Conservation (phyloP, 92 coral and sea anemone species). For the Phenganax marumi region DNA sequence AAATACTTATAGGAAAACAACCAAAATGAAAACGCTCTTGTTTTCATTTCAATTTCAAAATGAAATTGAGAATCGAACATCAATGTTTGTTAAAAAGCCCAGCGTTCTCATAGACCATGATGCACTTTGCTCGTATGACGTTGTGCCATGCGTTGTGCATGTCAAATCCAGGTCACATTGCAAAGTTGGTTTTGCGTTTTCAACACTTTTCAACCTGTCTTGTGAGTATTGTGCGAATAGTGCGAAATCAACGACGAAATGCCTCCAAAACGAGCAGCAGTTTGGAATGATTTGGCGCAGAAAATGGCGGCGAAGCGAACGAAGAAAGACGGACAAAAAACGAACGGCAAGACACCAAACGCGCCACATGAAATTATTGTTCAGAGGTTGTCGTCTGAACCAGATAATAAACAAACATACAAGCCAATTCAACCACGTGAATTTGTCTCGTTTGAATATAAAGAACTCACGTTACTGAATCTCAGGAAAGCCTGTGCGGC, state of each 20-base stretch:
- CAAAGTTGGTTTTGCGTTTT: background rate
- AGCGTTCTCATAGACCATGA: constrained; percentile 17
- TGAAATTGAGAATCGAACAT: background rate
- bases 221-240: too few relatives aligned
- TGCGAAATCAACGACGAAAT: background rate
- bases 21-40: too few relatives aligned
- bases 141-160: background rate
- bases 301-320: constrained; percentile 35
- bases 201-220: background rate
- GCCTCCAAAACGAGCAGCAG: constrained; percentile 23
- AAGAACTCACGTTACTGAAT: constrained; percentile 52
- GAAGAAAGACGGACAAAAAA: constrained; percentile 8
- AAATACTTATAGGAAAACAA: too few relatives aligned
- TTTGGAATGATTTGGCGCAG: constrained; percentile 21
- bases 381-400: constrained; percentile 55
- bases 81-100: constrained; percentile 14
- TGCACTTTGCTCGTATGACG: background rate
- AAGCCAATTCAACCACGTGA: constrained; percentile 64
- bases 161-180: background rate
- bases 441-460: constrained; percentile 52
- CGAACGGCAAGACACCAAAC: constrained; percentile 18
- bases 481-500: constrained; percentile 68
- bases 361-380: constrained; percentile 58
- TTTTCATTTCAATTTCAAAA: too few relatives aligned
- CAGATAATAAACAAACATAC: constrained; percentile 60